Evolutionary conservation across 2,113 vertebrate species (phyloP).

Genomic region (Gasterosteus nipponicus): DNA sequence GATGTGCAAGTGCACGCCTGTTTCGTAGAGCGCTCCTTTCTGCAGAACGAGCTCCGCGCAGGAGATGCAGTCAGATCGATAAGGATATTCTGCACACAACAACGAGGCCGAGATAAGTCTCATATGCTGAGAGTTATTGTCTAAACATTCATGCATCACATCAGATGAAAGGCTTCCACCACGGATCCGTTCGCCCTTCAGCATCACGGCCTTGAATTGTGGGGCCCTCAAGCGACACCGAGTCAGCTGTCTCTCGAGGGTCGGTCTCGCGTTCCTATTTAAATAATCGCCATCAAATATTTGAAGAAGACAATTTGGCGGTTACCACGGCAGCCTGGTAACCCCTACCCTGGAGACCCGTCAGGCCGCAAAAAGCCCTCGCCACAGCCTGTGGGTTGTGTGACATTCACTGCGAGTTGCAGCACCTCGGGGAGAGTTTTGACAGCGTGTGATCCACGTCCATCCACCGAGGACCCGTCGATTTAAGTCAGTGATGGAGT

Average conservation of each 20-base stretch:
- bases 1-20: too few relatives aligned
- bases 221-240: not conserved
- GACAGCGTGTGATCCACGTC: conserved; percentile 5
- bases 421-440: too few relatives aligned
- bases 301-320: not conserved
- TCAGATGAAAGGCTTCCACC: too few relatives aligned
- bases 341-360: too few relatives aligned
- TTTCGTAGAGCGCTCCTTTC: too few relatives aligned
- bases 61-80: too few relatives aligned
- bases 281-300: not conserved
- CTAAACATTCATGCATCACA: too few relatives aligned
- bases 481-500: not conserved
- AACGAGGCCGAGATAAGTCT: not conserved
- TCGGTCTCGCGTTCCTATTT: not conserved
- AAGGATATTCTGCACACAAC: not conserved
- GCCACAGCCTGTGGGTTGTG: not conserved
- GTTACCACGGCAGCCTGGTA: not conserved
- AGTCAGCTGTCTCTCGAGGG: not conserved
- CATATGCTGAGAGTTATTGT: not conserved
- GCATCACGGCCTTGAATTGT: not conserved
- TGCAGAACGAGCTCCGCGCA: too few relatives aligned
- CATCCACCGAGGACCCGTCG: not conserved
- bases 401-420: not conserved
- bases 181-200: too few relatives aligned
- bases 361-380: not conserved